Base-by-base conservation (phyloP, 1,140 invertebrate genomes). In the Diorhabda sublineata region DNA sequence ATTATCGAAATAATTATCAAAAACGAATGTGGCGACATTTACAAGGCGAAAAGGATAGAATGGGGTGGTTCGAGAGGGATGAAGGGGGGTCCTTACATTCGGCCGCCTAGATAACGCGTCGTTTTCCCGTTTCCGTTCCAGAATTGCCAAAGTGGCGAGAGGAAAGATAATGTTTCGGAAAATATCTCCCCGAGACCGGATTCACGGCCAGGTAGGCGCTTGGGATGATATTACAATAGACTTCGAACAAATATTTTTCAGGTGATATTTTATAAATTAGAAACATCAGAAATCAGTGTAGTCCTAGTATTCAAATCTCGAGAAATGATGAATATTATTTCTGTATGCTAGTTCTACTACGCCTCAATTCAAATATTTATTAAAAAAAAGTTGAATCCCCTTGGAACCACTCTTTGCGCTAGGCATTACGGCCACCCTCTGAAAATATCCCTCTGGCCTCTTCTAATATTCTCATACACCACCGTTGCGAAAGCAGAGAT, bases 401-500 rank as follows among this genome's bases (percentile, higher is more conserved):
- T 26, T 26, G 26, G 26, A 52, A 52, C 2, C 47, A 3, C 47
- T 52, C 47, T 52, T 52, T 52, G n/a, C 47, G 47, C 47, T 52
- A 2, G 2, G 47, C 6, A 52, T 52, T n/a, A 52, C 47, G 6
- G 47, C n/a, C 47, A 52, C 47, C 47, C 47, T 52, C 47, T 52
- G 47, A 52, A 52, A 52, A 52, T n/a, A 52, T 52, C 47, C 47
- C 47, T 52, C n/a, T 52, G 47, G 47, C 47, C 47, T 52, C 47
- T 52, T 52, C 47, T 52, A 52, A 52, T 52, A 52, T n/a, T 52
- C 63, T 43, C 58, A 56, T 65, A 6, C 64, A 42, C 26, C 4
- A 56, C 41, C 43, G 11, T 26, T 26, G 26, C 43, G 71, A 71
- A 72, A 73, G 78, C 75, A 79, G 78, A 80, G 79, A 80, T 80